These are phyloP conservation scores for Cryptoprocta ferox DNA, from an alignment of 2,797 vertebrate genomes.

Conservation along the genomic window DNA sequence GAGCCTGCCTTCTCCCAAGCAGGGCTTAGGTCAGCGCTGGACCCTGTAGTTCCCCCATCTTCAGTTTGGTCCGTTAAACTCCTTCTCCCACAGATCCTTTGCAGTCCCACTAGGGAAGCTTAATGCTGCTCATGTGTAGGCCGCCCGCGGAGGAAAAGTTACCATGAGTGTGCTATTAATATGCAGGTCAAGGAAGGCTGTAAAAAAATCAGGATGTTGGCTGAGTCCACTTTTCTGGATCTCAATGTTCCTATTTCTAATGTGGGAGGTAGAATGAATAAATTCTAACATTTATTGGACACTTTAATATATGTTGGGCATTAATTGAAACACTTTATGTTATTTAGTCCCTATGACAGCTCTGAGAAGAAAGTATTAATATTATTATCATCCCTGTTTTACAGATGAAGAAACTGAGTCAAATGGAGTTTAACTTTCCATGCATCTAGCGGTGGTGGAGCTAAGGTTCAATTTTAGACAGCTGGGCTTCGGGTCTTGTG, in stretches of 20 bases:
- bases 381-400: not conserved
- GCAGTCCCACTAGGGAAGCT: not conserved
- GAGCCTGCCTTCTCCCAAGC: not conserved
- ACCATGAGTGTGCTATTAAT: constrained; percentile 4
- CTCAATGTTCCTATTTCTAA: not conserved
- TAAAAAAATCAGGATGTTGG: not conserved
- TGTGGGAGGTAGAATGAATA: not conserved
- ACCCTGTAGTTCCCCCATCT: not conserved
- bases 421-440: not conserved
- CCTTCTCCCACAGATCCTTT: not conserved
- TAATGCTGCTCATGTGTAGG: not conserved
- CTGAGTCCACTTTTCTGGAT: not conserved
- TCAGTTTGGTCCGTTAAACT: not conserved
- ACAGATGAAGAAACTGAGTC: not conserved
- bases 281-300: not conserved
- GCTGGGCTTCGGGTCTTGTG: not conserved
- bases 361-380: not conserved
- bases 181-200: not conserved
- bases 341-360: not conserved
- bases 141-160: not conserved
- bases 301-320: not conserved
- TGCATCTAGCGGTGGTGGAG: not conserved
- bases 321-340: not conserved
- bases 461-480: not conserved
- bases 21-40: not conserved